Evolutionary conservation across 2,888 invertebrate species (phyloP), one percentile per base, ranked within the genome.

Genomic region (Agriopis marginaria): DNA sequence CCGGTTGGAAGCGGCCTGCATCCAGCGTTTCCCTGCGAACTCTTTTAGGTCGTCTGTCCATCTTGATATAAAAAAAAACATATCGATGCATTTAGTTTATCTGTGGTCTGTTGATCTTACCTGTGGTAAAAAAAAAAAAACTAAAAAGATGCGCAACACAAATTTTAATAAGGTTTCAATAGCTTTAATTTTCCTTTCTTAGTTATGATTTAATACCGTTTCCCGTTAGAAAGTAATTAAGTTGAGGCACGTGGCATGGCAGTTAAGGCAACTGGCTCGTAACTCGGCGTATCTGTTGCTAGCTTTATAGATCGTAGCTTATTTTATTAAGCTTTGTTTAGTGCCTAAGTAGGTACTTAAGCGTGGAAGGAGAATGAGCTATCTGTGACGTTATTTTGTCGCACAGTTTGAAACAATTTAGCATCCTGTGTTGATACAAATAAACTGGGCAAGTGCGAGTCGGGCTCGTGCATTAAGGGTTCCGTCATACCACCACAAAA

Each of bases 241-340:
- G 64, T 62, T 17, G 42, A 11, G 51, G 17, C 74, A 72, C 74
- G 72, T 72, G 63, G 68, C 45, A 12, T 23, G 59, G 66, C 59
- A 64, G 61, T 74, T 61, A 74, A 70, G 58, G 45, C 60, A 47
- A 66, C 61, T 54, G 51, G 73, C 51, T 71, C 69, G 64, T 74
- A 73, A 73, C 66, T 68, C 39, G 61, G 4, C 39, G 40, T 39
- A 67, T 67, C 54, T 66, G 42, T 10, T 54, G 60, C 32, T 11
- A 42, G 67, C 56, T 67, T 63, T 67, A 67, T 67, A 67, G 58
- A 58, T 58, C 58, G 45, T 61, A 62, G 39, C 66, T 40, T n/a
- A 51, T 14, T 66, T 66, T 66, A 66, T 61, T 61, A 40, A 14
- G 45, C 23, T 17, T 45, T 23, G 17, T 59, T 47, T 45, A 47